phyloP scores from a whole-genome alignment of 2,888 invertebrate species.

The Lasioglossum figueresi region DNA sequence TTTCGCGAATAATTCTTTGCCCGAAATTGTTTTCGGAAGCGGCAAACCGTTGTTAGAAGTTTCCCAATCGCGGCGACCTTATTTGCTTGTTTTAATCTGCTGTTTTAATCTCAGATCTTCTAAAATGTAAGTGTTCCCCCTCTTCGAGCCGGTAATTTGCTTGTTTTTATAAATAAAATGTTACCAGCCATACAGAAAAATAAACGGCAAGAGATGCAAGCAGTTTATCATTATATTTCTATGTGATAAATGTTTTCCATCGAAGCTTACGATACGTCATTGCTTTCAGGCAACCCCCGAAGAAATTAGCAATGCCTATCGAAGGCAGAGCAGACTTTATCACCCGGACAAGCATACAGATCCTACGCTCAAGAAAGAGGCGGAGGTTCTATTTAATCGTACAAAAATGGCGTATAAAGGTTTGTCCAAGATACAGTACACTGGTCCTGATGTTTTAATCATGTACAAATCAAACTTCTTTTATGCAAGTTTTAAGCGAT shows the following conservation, averaged over 20 bases:
- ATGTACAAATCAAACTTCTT: neutral
- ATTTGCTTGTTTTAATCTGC: neutral
- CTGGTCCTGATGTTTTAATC: neutral
- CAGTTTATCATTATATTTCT: neutral
- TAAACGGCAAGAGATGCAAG: neutral
- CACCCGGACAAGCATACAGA: conserved; percentile 98
- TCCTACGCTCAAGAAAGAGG: conserved; percentile 92
- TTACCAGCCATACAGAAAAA: neutral
- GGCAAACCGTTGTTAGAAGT: neutral
- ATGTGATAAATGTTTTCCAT: neutral
- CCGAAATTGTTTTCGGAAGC: neutral
- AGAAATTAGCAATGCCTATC: conserved; percentile 97
- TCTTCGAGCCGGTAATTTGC: neutral
- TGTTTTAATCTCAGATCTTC: neutral
- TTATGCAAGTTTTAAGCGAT: conserved; percentile 90
- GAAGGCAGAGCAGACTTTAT: conserved; percentile 95
- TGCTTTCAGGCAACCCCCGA: conserved; percentile 92
- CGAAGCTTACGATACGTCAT: neutral
- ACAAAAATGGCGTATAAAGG: conserved; percentile 97
- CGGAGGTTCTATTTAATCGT: conserved; percentile 96
- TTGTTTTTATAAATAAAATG: neutral
- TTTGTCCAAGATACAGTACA: conserved; percentile 76
- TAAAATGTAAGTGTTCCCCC: neutral
- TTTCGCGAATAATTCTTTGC: neutral
- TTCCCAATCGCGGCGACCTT: neutral